phyloP scores from a whole-genome alignment of 2,113 vertebrate species.

The Boulengeromyrus knoepffleri region DNA sequence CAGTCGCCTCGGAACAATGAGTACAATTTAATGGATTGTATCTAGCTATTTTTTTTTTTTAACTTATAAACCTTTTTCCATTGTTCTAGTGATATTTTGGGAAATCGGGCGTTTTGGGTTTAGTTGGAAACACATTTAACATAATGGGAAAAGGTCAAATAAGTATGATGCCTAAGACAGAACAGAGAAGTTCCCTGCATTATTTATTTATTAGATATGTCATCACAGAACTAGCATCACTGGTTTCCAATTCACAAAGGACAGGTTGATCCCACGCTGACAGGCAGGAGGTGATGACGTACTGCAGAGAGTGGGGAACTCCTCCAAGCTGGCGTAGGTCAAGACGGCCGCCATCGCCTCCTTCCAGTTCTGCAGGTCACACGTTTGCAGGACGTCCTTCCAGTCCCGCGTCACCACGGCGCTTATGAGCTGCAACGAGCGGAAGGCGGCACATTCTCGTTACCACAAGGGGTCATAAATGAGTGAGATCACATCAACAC shows the following conservation, averaged over 20 bases:
- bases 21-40: not conserved
- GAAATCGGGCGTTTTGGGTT: not conserved
- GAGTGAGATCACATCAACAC: not conserved
- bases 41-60: not conserved
- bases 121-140: not conserved
- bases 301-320: constrained; percentile 89
- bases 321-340: constrained; percentile 83
- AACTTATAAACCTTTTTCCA: not conserved
- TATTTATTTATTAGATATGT: not conserved
- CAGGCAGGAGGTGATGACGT: constrained; percentile 24
- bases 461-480: not conserved
- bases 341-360: constrained; percentile 90
- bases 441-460: not conserved
- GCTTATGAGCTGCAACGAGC: constrained; percentile 73
- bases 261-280: not conserved
- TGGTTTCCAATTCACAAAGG: not conserved
- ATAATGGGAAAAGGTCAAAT: not conserved
- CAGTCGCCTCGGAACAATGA: not conserved
- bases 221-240: not conserved
- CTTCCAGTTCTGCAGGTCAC: constrained; percentile 88
- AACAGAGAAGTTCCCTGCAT: not conserved
- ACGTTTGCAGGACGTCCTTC: constrained; percentile 84
- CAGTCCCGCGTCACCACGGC: constrained; percentile 92
- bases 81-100: not conserved
- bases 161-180: not conserved